phyloP scores from a whole-genome alignment of 2,888 invertebrate genomes.

The Arctia plantaginis region DNA sequence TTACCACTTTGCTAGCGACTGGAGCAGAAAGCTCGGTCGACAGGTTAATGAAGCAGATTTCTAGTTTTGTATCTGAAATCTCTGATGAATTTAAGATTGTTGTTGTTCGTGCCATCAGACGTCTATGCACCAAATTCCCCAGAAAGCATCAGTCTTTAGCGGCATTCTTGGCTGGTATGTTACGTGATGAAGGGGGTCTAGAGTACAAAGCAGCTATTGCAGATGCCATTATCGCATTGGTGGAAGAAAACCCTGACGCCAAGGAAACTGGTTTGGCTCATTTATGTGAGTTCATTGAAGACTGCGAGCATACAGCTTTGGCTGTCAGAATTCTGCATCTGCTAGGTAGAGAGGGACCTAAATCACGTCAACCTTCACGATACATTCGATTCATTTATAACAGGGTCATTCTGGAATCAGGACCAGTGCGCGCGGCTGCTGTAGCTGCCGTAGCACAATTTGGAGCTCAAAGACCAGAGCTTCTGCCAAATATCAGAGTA shows the following conservation, averaged over 20 bases:
- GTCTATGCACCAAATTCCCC: conserved; percentile 97
- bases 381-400: conserved; percentile 95
- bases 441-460: conserved; percentile 99
- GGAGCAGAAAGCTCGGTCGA: conserved; percentile 99
- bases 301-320: conserved; percentile 98
- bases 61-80: conserved; percentile 99
- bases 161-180: conserved; percentile 98
- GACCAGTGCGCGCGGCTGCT: conserved; percentile 98
- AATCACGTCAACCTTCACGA: conserved; percentile 96
- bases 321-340: conserved; percentile 98
- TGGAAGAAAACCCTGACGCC: conserved; percentile 99
- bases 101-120: conserved; percentile 96
- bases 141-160: conserved; percentile 98
- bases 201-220: conserved; percentile 99
- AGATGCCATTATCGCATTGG: conserved; percentile 98
- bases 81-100: conserved; percentile 99
- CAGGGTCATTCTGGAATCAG: conserved; percentile 97
- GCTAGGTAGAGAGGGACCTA: conserved; percentile 98
- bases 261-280: conserved; percentile 98
- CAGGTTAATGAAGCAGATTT: conserved; percentile 99
- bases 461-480: conserved; percentile 94
- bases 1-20: conserved; percentile 98
- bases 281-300: conserved; percentile 99
- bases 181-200: conserved; percentile 98
- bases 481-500: conserved; percentile 90